These are phyloP conservation scores for Apus apus DNA, from an alignment of 2,113 vertebrate species.

Conservation along the genomic window DNA sequence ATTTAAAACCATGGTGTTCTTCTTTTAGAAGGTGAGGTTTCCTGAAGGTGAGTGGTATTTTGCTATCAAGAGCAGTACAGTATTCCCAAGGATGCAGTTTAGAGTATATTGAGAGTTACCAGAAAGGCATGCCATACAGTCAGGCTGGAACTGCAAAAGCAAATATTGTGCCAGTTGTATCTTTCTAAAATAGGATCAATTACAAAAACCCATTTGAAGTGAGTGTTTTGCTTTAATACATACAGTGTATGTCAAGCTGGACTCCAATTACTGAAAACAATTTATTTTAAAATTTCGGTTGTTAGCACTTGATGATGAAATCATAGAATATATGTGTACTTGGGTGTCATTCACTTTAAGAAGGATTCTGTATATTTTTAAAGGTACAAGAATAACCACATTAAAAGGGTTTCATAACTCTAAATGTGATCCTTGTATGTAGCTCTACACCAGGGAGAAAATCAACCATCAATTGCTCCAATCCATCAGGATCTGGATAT, in stretches of 20 bases:
- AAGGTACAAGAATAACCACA: not conserved
- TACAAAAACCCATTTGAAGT: not conserved
- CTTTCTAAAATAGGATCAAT: not conserved
- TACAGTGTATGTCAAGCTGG: not conserved
- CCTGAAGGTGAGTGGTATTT: not conserved
- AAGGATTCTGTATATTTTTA: not conserved
- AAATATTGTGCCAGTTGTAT: not conserved
- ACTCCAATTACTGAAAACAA: not conserved
- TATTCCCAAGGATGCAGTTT: conserved; percentile 30
- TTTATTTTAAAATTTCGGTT: not conserved
- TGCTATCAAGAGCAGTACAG: not conserved
- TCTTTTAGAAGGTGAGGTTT: conserved; percentile 28
- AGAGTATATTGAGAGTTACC: not conserved
- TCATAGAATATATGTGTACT: not conserved
- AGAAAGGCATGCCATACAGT: not conserved
- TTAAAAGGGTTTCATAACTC: not conserved
- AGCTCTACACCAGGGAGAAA: not conserved
- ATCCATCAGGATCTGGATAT: not conserved
- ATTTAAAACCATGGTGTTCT: conserved; percentile 7
- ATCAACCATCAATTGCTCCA: not conserved
- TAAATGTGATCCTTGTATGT: not conserved
- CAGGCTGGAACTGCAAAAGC: conserved; percentile 5
- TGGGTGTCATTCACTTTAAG: not conserved
- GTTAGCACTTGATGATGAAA: not conserved
- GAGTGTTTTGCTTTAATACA: not conserved